Evolutionary conservation across 2,888 invertebrate genomes (phyloP).

Genomic region (Ophioninae sp.): DNA sequence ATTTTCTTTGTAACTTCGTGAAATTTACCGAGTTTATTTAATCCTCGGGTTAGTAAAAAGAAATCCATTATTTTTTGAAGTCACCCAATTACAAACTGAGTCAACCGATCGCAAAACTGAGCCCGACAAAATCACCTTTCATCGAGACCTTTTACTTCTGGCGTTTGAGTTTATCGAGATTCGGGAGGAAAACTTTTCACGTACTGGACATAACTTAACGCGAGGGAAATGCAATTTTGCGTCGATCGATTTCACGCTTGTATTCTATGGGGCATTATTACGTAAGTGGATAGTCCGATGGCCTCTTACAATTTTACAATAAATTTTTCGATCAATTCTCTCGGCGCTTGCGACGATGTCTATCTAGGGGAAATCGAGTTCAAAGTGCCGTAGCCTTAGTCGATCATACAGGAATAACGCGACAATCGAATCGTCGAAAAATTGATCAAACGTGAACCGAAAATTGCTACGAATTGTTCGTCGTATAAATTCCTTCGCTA

Average conservation of each 20-base stretch:
- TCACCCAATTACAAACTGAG: no score
- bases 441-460: no score
- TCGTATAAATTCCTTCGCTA: no score
- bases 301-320: constrained; percentile 47
- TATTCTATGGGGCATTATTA: constrained; percentile 18
- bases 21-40: no score
- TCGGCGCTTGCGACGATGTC: not conserved
- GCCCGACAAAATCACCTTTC: constrained; percentile 4
- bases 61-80: no score
- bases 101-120: not conserved
- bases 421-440: no score
- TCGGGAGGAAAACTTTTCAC: constrained; percentile 48
- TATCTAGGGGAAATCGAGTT: no score
- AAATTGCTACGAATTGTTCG: no score
- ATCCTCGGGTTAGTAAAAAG: not conserved
- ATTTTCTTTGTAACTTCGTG: not conserved
- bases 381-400: no score
- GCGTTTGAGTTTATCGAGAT: constrained; percentile 19
- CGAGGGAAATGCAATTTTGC: constrained; percentile 53
- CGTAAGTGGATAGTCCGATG: not conserved
- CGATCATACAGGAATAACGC: no score
- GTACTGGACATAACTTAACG: constrained; percentile 56
- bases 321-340: constrained; percentile 41
- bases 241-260: constrained; percentile 53
- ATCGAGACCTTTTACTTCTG: constrained; percentile 29